phyloP scores from a whole-genome alignment of 2,113 vertebrate species.

The Pongo abelii region DNA sequence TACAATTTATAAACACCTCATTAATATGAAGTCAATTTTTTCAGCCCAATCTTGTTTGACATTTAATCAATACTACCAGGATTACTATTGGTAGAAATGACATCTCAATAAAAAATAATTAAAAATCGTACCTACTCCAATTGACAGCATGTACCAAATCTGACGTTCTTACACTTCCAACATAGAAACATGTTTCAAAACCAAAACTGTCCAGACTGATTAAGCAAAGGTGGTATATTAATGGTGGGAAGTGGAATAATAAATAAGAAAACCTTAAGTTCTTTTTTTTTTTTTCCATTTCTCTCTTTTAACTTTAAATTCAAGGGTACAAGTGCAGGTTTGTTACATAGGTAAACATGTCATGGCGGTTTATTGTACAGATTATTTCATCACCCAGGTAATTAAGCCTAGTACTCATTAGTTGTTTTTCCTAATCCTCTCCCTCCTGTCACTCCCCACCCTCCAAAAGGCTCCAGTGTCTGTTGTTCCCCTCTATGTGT shows the following conservation, averaged over 20 bases:
- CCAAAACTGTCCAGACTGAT: neutral
- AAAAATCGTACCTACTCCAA: slow-evolving; percentile 27
- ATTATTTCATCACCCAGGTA: too few species aligned
- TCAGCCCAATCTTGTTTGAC: neutral
- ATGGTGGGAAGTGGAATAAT: neutral
- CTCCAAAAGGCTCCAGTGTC: too few species aligned
- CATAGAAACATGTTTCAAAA: slow-evolving; percentile 19
- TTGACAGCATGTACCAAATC: neutral
- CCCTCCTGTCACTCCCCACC: too few species aligned
- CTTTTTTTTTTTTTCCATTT: too few species aligned
- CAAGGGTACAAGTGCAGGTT: too few species aligned
- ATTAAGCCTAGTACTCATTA: too few species aligned
- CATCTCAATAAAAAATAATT: neutral
- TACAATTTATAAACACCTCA: slow-evolving; percentile 15
- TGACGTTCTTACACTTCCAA: slow-evolving; percentile 23
- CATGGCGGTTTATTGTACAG: too few species aligned
- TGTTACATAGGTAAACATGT: too few species aligned
- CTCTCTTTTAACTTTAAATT: too few species aligned
- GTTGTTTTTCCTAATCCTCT: too few species aligned
- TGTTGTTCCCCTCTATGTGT: too few species aligned
- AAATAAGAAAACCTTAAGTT: slow-evolving; percentile 1
- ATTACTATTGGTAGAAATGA: slow-evolving; percentile 1
- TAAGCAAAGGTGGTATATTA: neutral
- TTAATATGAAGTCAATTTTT: neutral
- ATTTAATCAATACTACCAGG: slow-evolving; percentile 2